Evolutionary conservation across 1,140 invertebrate species (phyloP).

Genomic region (Penaeus chinensis): DNA sequence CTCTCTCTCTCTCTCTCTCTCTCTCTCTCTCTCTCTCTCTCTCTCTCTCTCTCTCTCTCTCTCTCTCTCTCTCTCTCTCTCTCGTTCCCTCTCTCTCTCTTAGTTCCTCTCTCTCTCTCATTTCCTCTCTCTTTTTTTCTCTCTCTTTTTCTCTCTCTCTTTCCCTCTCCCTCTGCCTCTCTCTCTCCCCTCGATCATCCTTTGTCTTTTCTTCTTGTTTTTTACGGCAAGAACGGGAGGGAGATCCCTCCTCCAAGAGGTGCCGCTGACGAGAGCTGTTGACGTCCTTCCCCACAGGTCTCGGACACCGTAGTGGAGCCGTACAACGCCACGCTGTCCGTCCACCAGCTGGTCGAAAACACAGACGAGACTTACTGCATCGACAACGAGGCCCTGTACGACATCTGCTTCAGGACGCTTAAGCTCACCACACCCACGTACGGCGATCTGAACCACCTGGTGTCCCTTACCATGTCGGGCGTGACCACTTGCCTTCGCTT

Average conservation of each 20-base stretch:
- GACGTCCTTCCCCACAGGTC: not conserved
- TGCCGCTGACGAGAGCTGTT: too few species aligned
- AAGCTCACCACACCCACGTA: constrained; percentile 20
- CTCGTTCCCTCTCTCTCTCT: not conserved
- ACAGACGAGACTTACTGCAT: constrained; percentile 23
- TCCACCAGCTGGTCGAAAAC: constrained; percentile 17
- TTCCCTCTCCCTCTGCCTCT: not conserved
- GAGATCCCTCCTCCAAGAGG: too few species aligned
- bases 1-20: too few species aligned
- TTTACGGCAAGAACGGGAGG: too few species aligned
- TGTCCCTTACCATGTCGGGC: constrained; percentile 9
- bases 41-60: too few species aligned
- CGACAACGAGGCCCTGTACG: constrained; percentile 17
- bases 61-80: not conserved
- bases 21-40: too few species aligned
- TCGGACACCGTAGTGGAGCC: constrained; percentile 13
- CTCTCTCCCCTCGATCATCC: too few species aligned
- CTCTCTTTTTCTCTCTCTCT: not conserved
- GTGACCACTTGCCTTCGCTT: constrained; percentile 9
- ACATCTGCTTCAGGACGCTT: constrained; percentile 24
- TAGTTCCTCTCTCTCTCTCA: not conserved
- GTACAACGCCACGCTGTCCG: constrained; percentile 14
- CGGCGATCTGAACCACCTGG: constrained; percentile 13
- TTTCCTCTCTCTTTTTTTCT: not conserved
- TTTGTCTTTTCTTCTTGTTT: too few species aligned